phyloP scores from a whole-genome alignment of 2,888 invertebrate species.

The Tenthredo mesomela region DNA sequence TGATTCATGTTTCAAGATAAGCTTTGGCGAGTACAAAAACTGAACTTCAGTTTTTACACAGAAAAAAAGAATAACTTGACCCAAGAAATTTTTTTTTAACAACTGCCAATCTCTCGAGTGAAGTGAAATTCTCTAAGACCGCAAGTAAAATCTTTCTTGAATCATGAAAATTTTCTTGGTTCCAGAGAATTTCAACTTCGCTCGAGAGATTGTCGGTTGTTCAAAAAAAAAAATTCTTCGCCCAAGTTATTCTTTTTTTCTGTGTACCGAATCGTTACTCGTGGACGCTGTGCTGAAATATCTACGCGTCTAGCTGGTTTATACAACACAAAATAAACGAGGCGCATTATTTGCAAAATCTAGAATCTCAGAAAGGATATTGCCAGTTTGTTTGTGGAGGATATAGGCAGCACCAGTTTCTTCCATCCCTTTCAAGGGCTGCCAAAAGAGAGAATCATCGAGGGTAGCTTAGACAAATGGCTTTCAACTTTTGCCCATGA shows the following conservation, averaged over 20 bases:
- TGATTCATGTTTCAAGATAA: neutral
- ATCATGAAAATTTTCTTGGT: too few relatives aligned
- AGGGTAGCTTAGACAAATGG: constrained; percentile 20
- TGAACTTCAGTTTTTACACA: neutral
- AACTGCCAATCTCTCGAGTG: too few relatives aligned
- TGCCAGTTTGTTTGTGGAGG: neutral
- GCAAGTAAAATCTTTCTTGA: too few relatives aligned
- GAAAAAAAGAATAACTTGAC: too few relatives aligned
- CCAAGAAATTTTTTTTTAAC: too few relatives aligned
- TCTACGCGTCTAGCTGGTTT: neutral
- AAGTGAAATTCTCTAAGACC: too few relatives aligned
- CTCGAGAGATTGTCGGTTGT: too few relatives aligned
- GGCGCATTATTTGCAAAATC: constrained; percentile 1
- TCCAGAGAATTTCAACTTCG: too few relatives aligned
- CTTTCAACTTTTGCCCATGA: neutral
- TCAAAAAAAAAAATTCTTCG: too few relatives aligned
- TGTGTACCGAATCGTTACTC: neutral
- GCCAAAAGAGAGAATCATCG: neutral
- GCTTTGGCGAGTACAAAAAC: neutral
- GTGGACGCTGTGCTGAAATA: neutral
- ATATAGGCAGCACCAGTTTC: neutral
- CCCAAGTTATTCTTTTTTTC: too few relatives aligned
- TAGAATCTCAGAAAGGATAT: constrained; percentile 24
- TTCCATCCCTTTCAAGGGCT: constrained; percentile 13
- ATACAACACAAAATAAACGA: constrained; percentile 15